Conservation (phyloP, 1,140 invertebrate species). For the Brachionus calyciflorus region DNA sequence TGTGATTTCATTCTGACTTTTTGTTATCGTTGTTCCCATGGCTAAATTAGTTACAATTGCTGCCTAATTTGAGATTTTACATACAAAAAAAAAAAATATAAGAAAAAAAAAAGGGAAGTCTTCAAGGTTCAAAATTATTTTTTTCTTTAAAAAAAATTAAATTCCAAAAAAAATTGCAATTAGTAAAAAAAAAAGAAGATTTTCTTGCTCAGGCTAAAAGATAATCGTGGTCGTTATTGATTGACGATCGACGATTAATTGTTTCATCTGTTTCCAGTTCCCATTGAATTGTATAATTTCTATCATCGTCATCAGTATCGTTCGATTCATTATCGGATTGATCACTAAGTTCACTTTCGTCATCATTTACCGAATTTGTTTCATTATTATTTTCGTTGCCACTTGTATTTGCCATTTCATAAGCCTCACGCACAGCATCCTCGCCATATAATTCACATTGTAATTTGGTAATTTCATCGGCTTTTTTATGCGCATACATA, state of each 20-base stretch:
- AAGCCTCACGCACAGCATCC: conserved; percentile 31
- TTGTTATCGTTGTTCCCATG: not conserved
- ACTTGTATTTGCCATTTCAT: not conserved
- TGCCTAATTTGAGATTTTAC: conserved; percentile 11
- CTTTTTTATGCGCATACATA: conserved; percentile 37
- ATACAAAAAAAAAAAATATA: not conserved
- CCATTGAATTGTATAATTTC: not conserved
- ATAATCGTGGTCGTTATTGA: conserved; percentile 30
- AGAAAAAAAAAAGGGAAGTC: not conserved
- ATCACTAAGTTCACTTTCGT: not conserved
- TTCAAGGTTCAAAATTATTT: too few relatives aligned
- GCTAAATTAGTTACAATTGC: conserved; percentile 20
- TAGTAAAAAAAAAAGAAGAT: too few relatives aligned
- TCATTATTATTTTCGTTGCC: not conserved
- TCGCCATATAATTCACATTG: conserved; percentile 40
- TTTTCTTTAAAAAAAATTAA: conserved; percentile 2
- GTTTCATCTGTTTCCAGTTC: not conserved
- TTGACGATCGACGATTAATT: not conserved
- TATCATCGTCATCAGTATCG: conserved; percentile 1
- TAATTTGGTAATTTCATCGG: conserved; percentile 41
- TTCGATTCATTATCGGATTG: not conserved
- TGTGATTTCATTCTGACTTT: not conserved
- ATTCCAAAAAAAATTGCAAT: conserved; percentile 17
- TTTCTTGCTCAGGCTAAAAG: not conserved
- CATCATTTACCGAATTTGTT: not conserved